Evolutionary conservation across 2,113 vertebrate genomes (phyloP).

Genomic region (Theristicus caerulescens): DNA sequence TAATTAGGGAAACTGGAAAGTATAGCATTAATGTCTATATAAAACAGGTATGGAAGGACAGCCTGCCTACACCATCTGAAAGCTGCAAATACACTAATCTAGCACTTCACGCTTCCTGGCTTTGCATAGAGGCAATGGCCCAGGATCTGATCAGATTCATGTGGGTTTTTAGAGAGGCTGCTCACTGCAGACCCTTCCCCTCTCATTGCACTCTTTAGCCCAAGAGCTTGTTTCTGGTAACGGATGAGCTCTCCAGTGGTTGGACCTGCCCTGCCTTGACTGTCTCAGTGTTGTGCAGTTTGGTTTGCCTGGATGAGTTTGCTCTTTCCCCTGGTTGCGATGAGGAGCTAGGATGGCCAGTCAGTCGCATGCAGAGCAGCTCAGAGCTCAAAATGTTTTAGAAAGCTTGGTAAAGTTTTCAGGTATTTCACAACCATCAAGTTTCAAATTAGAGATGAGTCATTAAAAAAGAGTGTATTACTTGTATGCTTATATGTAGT

Average conservation of each 20-base stretch:
- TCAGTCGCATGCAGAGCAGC: accelerated
- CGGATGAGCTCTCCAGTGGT: background rate
- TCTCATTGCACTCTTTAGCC: background rate
- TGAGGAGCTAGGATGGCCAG: background rate
- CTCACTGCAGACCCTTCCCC: background rate
- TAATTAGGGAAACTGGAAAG: background rate
- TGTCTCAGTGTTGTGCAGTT: background rate
- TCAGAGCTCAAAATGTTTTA: background rate
- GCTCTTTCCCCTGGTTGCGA: background rate
- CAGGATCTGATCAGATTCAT: background rate
- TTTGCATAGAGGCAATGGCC: background rate
- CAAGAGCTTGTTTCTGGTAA: background rate
- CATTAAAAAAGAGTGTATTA: background rate
- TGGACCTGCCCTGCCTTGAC: background rate
- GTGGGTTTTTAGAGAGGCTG: background rate
- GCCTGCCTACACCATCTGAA: background rate
- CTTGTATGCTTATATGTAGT: background rate
- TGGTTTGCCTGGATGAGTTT: background rate
- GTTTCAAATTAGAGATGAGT: background rate
- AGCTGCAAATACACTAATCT: background rate
- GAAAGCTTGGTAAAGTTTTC: background rate
- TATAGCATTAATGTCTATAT: background rate
- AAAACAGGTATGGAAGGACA: background rate
- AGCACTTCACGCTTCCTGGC: background rate
- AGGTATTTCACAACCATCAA: background rate